These are phyloP conservation scores for Drosophila mimica DNA, from an alignment of 2,888 invertebrate genomes.

Conservation along the genomic window DNA sequence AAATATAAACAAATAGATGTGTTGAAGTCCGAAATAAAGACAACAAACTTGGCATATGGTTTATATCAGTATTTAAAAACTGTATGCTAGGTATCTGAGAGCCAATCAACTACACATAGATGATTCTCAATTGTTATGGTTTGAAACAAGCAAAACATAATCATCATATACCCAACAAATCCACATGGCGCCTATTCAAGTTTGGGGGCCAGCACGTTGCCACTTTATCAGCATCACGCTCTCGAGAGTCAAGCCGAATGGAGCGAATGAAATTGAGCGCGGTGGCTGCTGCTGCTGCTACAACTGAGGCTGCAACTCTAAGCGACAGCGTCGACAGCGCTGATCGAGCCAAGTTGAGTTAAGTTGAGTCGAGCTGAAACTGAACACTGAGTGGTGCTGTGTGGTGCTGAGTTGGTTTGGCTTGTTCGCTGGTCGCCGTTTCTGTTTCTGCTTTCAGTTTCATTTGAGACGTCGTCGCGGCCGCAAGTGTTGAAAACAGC, in stretches of 20 bases:
- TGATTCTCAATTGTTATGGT: constrained; percentile 17
- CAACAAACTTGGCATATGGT: not conserved
- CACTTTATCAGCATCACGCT: constrained; percentile 74
- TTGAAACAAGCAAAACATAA: constrained; percentile 22
- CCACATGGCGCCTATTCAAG: constrained; percentile 45
- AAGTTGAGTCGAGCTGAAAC: constrained; percentile 33
- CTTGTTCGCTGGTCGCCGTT: constrained; percentile 55
- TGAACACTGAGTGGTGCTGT: constrained; percentile 25
- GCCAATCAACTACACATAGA: not conserved
- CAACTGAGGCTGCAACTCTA: constrained; percentile 13
- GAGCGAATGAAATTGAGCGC: constrained; percentile 28
- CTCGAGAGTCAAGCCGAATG: constrained; percentile 66
- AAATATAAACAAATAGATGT: constrained; percentile 16
- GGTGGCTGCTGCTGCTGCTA: constrained; percentile 16
- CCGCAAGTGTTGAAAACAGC: constrained; percentile 67
- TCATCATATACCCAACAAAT: not conserved
- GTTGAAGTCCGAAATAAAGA: not conserved
- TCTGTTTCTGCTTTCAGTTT: constrained; percentile 85
- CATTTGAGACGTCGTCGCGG: constrained; percentile 84
- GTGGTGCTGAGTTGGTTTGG: constrained; percentile 49
- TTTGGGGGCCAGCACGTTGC: constrained; percentile 73
- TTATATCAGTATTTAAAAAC: not conserved
- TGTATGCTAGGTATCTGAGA: constrained; percentile 3
- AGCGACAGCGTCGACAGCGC: constrained; percentile 32
- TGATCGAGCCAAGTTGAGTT: constrained; percentile 30